Conservation (phyloP, 2,797 vertebrate genomes). For the Epinephelus coioides region DNA sequence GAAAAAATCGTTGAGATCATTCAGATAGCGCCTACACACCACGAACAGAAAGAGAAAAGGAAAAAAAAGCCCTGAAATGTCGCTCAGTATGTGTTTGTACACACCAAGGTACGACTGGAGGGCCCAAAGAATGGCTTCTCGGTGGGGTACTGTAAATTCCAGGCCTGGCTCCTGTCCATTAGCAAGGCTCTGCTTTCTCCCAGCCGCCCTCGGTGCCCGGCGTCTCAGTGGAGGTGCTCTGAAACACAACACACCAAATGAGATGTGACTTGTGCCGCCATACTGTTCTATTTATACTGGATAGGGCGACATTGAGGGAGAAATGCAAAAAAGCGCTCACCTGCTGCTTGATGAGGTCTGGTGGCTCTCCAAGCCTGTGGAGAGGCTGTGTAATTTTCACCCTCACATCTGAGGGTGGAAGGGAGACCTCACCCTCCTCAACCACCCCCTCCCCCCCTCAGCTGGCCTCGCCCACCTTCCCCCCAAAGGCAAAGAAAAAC, state of each 20-base stretch:
- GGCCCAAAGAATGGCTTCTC: conserved; percentile 40
- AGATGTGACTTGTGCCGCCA: conserved; percentile 80
- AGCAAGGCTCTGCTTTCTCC: conserved; percentile 53
- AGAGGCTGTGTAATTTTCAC: conserved; percentile 82
- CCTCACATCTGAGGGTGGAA: conserved; percentile 70
- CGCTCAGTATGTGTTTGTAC: conserved; percentile 37
- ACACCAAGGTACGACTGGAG: conserved; percentile 27
- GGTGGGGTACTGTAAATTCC: conserved; percentile 49
- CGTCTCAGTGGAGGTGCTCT: conserved; percentile 74
- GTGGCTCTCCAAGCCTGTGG: conserved; percentile 70
- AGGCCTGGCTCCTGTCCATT: conserved; percentile 66
- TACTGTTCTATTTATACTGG: conserved; percentile 82
- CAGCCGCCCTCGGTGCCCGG: conserved; percentile 48
- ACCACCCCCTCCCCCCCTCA: conserved; percentile 7
- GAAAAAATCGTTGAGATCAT: not conserved
- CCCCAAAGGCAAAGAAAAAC: conserved; percentile 74
- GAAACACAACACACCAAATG: conserved; percentile 80
- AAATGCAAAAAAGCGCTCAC: conserved; percentile 74
- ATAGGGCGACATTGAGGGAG: conserved; percentile 68
- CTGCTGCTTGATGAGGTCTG: conserved; percentile 84
- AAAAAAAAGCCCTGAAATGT: conserved; percentile 10
- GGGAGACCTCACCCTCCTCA: conserved; percentile 48
- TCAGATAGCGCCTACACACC: not conserved
- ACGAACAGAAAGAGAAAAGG: conserved; percentile 23
- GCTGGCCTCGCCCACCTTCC: conserved; percentile 39